Evolutionary conservation across 2,113 vertebrate species (phyloP).

Genomic region (Colius striatus): DNA sequence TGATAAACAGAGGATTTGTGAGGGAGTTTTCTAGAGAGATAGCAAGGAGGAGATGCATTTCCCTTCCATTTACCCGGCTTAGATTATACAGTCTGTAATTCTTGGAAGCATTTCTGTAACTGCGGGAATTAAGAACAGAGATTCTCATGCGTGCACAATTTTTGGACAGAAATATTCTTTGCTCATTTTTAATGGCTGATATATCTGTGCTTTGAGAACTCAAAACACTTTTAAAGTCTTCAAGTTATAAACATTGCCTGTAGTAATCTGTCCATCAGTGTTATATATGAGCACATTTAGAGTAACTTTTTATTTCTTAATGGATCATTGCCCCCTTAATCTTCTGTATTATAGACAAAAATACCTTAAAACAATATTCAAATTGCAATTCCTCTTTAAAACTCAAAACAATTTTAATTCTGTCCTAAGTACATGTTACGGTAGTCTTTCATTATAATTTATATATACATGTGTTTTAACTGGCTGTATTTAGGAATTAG

Average conservation of each 20-base stretch:
- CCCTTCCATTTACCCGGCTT: not conserved
- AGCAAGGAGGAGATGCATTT: not conserved
- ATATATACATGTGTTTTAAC: not conserved
- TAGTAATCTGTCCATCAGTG: not conserved
- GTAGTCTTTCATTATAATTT: not conserved
- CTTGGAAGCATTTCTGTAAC: not conserved
- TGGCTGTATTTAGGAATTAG: not conserved
- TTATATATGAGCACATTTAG: not conserved
- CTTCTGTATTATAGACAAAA: not conserved
- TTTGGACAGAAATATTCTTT: not conserved
- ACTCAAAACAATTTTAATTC: not conserved
- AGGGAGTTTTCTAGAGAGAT: not conserved
- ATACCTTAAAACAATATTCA: not conserved
- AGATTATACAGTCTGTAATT: not conserved
- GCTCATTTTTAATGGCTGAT: not conserved
- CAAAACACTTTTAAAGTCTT: not conserved
- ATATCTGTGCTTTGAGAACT: not conserved
- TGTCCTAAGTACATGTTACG: not conserved
- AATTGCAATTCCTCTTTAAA: not conserved
- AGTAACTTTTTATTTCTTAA: not conserved
- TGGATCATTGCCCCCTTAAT: not conserved
- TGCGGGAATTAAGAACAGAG: not conserved
- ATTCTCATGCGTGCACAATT: not conserved
- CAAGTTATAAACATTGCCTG: not conserved
- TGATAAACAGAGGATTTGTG: not conserved